Evolutionary conservation across 2,797 vertebrate genomes (phyloP).

Genomic region (Poecilia picta): DNA sequence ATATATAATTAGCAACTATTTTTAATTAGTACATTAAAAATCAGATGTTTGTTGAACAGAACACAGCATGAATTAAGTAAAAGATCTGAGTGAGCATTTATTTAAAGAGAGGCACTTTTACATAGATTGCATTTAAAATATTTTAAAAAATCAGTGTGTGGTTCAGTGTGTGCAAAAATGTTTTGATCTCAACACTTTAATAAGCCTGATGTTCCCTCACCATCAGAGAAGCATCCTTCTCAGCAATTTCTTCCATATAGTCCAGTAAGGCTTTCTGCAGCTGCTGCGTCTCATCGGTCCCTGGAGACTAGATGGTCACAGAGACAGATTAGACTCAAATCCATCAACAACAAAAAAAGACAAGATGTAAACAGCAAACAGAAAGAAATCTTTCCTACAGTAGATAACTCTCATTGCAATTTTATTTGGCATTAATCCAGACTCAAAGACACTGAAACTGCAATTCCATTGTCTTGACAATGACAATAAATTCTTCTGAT

Average conservation of each 20-base stretch:
- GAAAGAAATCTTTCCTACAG: background rate
- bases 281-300: slow-evolving; percentile 93
- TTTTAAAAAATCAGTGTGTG: background rate
- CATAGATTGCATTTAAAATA: background rate
- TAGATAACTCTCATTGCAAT: background rate
- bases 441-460: background rate
- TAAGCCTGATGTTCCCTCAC: slow-evolving; percentile 75
- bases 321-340: slow-evolving; percentile 6
- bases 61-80: background rate
- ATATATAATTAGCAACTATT: background rate
- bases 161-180: background rate
- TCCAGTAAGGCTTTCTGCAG: slow-evolving; percentile 96
- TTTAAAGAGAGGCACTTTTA: background rate
- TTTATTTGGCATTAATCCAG: background rate
- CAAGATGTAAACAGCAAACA: background rate
- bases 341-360: background rate
- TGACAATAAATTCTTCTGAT: too few relatives aligned
- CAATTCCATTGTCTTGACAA: too few relatives aligned
- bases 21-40: background rate
- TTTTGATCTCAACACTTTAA: background rate
- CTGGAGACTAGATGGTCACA: slow-evolving; percentile 69
- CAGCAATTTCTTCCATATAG: slow-evolving; percentile 93
- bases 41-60: background rate
- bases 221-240: slow-evolving; percentile 92
- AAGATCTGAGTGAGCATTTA: background rate